phyloP scores from a whole-genome alignment of 1,140 invertebrate species.

The Philotrypesis tridentata region DNA sequence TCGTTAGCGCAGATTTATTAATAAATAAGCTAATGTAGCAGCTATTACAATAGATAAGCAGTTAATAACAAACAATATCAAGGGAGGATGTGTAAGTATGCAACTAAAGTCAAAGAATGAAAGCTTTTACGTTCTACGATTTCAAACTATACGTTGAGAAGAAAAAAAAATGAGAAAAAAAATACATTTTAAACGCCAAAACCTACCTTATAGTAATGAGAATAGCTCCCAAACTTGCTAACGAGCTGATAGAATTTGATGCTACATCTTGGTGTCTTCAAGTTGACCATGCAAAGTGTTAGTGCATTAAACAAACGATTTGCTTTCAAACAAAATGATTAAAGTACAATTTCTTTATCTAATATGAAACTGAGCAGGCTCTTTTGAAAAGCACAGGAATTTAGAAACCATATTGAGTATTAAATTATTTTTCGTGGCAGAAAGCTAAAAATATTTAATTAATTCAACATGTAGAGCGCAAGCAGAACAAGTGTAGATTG shows the following conservation, averaged over 20 bases:
- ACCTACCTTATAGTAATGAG: conserved; percentile 61
- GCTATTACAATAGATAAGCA: conserved; percentile 16
- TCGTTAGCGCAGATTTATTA: background rate
- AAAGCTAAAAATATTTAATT: conserved; percentile 5
- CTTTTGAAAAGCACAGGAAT: conserved; percentile 14
- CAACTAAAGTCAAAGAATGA: background rate
- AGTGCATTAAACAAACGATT: conserved; percentile 62
- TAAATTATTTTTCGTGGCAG: background rate
- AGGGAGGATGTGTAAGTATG: background rate
- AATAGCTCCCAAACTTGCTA: conserved; percentile 65
- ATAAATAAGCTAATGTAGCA: background rate
- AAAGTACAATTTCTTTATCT: conserved; percentile 4
- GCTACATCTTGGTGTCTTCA: conserved; percentile 67
- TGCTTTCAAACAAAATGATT: conserved; percentile 21
- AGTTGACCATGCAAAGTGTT: conserved; percentile 68
- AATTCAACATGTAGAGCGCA: conserved; percentile 7
- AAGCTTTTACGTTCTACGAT: background rate
- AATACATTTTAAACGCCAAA: conserved; percentile 46
- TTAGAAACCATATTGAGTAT: conserved; percentile 2
- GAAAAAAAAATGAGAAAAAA: conserved; percentile 49
- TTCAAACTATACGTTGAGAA: conserved; percentile 27
- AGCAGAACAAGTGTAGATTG: conserved; percentile 45
- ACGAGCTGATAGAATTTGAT: conserved; percentile 67
- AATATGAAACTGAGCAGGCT: background rate
- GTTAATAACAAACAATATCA: conserved; percentile 24